Percentiles rank a stretch among this genome's conserved stretches.
Evolutionary conservation across 2,113 vertebrate species (phyloP).

Genomic region (Tonatia bakeri): DNA sequence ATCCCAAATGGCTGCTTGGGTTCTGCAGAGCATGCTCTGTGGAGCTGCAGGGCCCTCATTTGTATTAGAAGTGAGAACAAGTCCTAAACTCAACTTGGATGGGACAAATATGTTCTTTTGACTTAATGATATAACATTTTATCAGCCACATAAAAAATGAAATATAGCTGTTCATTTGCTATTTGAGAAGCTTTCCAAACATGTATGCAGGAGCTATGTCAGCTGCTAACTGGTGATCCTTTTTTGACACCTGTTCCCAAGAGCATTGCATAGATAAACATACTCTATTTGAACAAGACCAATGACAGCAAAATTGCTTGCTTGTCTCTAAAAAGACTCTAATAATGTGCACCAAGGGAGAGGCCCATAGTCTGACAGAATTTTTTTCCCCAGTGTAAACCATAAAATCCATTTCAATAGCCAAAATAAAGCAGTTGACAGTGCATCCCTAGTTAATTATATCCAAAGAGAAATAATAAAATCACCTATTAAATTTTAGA

Average conservation of each 20-base stretch:
- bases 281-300: constrained; percentile 94
- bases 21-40: neutral
- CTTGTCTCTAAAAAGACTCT: constrained; percentile 95
- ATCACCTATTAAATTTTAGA: constrained; percentile 85
- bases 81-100: constrained; percentile 52
- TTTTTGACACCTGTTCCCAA: constrained; percentile 87
- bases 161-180: constrained; percentile 35
- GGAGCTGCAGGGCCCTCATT: neutral
- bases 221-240: constrained; percentile 87
- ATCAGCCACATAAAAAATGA: constrained; percentile 51
- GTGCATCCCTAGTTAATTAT: constrained; percentile 79
- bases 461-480: constrained; percentile 83
- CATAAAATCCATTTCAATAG: constrained; percentile 76
- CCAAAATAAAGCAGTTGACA: constrained; percentile 73
- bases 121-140: constrained; percentile 49
- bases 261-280: constrained; percentile 90
- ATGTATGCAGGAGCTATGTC: constrained; percentile 78
- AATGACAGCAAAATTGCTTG: constrained; percentile 95
- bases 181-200: constrained; percentile 54
- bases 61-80: neutral
- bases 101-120: neutral
- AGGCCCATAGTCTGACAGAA: constrained; percentile 87
- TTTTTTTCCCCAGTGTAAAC: constrained; percentile 85
- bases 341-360: constrained; percentile 95
- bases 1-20: neutral